A percentile compares a stretch with the other conserved stretches of the same genome.
Evolutionary conservation across 2,797 vertebrate genomes (phyloP).

Genomic region (Buphagus erythrorhynchus): DNA sequence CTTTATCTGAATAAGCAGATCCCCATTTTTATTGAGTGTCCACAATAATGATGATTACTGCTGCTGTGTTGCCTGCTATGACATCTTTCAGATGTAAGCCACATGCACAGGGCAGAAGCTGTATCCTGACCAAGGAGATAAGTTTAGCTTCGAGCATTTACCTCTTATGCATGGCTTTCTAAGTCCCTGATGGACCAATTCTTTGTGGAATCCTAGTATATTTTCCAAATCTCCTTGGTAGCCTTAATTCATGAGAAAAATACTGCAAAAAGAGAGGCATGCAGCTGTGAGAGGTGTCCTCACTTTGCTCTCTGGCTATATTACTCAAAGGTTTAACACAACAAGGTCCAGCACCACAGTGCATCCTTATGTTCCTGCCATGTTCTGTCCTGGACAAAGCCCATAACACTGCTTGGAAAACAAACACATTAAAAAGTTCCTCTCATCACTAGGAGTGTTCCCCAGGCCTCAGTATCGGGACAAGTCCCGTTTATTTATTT

Average conservation of each 20-base stretch:
- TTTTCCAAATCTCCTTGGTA: not conserved
- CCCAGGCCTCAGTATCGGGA: not conserved
- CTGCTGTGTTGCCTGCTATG: not conserved
- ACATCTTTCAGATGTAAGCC: not conserved
- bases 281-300: not conserved
- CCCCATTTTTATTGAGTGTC: not conserved
- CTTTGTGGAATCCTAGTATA: not conserved
- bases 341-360: not conserved
- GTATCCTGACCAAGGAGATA: not conserved
- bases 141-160: not conserved
- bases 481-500: not conserved
- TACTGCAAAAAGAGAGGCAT: not conserved
- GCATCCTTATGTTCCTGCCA: not conserved
- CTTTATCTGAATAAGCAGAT: not conserved
- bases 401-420: not conserved
- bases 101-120: not conserved
- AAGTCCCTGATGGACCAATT: not conserved
- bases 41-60: not conserved
- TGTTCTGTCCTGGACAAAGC: not conserved
- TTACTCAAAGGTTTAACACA: not conserved
- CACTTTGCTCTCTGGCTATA: accelerated
- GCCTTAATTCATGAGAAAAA: not conserved
- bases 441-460: not conserved
- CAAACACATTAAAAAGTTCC: not conserved
- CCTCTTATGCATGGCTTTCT: not conserved